Evolutionary conservation across 2,888 invertebrate genomes (phyloP).

Genomic region (Ariolimax columbianus): DNA sequence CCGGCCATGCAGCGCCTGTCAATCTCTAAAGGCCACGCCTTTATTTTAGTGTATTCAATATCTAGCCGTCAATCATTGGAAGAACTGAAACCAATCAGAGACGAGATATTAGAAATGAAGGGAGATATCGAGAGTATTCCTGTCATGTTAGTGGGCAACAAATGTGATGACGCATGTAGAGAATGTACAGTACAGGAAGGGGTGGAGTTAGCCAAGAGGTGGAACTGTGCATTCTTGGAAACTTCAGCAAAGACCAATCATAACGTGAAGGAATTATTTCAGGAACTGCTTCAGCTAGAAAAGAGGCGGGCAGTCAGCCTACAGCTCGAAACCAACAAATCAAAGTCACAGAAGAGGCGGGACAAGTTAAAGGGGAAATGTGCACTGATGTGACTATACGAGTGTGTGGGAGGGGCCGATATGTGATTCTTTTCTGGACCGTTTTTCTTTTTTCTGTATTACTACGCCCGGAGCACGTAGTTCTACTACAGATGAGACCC

Average conservation of each 20-base stretch:
- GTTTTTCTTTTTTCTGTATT: neutral
- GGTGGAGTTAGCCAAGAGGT: conserved; percentile 90
- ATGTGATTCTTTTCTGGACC: neutral
- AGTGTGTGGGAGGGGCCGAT: neutral
- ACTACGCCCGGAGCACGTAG: too few relatives aligned
- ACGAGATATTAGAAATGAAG: conserved; percentile 91
- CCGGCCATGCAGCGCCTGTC: conserved; percentile 99
- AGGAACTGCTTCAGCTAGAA: conserved; percentile 96
- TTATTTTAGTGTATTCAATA: conserved; percentile 98
- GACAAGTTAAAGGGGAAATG: conserved; percentile 86
- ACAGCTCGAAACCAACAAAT: conserved; percentile 85
- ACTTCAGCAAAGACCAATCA: conserved; percentile 99
- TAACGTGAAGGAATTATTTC: conserved; percentile 97
- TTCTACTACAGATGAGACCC: too few relatives aligned
- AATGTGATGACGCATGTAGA: conserved; percentile 90
- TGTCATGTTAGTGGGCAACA: conserved; percentile 98
- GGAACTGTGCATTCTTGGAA: conserved; percentile 97
- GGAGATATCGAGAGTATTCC: conserved; percentile 84
- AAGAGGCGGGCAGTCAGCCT: conserved; percentile 97
- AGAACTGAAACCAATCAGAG: conserved; percentile 96
- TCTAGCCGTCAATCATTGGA: conserved; percentile 96
- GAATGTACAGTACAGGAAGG: conserved; percentile 87
- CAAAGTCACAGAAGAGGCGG: conserved; percentile 80
- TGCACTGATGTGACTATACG: conserved; percentile 81
- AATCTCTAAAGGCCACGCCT: conserved; percentile 99